A percentile compares a stretch with the other conserved stretches of the same genome.
These are phyloP conservation scores for Catharus ustulatus DNA, from an alignment of 2,797 vertebrate species.

Conservation along the genomic window DNA sequence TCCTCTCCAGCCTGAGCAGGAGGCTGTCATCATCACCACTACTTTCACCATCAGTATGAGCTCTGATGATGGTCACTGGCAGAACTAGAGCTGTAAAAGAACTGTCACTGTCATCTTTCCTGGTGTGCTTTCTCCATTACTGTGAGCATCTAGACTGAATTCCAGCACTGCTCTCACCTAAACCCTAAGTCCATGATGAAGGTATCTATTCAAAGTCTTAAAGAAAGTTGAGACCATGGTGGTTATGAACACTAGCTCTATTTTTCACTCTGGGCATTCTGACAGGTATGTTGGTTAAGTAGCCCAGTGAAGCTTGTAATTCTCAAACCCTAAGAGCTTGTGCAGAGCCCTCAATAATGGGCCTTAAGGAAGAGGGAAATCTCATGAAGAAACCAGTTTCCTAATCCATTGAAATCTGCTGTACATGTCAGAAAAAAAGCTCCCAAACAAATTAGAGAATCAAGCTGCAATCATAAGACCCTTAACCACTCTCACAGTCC, in stretches of 20 bases:
- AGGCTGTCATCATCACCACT: not conserved
- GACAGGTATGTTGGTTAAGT: not conserved
- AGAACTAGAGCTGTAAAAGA: not conserved
- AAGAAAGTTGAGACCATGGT: not conserved
- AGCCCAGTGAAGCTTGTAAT: not conserved
- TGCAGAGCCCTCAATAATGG: not conserved
- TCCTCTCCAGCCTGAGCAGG: not conserved
- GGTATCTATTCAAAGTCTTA: not conserved
- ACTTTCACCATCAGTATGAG: not conserved
- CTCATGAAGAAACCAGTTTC: not conserved
- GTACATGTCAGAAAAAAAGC: not conserved
- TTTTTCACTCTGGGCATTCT: not conserved
- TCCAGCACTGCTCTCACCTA: not conserved
- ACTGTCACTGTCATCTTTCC: not conserved
- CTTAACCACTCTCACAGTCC: not conserved
- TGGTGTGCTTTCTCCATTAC: accelerated
- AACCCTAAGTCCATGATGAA: not conserved
- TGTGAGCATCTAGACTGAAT: not conserved
- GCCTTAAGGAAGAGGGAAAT: not conserved
- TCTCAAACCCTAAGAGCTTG: not conserved
- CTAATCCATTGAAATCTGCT: not conserved
- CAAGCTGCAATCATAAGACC: not conserved
- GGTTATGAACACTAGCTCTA: not conserved
- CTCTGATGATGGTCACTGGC: not conserved
- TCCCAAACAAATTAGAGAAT: not conserved